Conservation (phyloP, 1,140 invertebrate species). For the Dendroctonus ponderosae region DNA sequence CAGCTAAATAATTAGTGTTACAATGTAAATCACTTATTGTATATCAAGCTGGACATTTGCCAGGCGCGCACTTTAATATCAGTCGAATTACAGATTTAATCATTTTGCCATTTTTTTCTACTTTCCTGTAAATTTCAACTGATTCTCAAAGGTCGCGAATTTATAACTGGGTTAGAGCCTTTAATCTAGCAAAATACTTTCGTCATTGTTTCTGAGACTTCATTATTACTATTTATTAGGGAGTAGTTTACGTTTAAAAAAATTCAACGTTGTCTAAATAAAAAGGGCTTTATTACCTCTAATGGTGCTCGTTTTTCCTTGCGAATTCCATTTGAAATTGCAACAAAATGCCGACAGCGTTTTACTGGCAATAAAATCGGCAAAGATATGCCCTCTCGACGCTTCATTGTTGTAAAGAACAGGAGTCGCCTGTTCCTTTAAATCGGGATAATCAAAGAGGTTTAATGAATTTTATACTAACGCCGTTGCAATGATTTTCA, state of each 20-base stretch:
- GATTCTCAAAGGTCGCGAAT: too few relatives aligned
- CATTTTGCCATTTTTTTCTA: too few relatives aligned
- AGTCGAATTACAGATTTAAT: too few relatives aligned
- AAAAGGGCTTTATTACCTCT: constrained; percentile 19
- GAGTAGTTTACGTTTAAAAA: too few relatives aligned
- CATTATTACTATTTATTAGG: too few relatives aligned
- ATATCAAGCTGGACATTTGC: neutral
- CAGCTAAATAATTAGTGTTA: too few relatives aligned
- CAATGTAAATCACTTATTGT: too few relatives aligned
- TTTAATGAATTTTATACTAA: constrained; percentile 9
- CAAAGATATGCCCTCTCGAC: constrained; percentile 18
- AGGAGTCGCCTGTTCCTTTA: constrained; percentile 6
- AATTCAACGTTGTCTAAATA: constrained; percentile 5
- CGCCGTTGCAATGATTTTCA: neutral
- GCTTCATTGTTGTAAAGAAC: constrained; percentile 11
- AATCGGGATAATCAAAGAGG: constrained; percentile 12
- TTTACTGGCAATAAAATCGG: constrained; percentile 26
- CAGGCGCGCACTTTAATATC: too few relatives aligned
- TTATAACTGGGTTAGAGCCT: too few relatives aligned
- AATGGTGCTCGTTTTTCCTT: constrained; percentile 6
- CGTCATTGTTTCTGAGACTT: too few relatives aligned
- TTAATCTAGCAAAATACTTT: too few relatives aligned
- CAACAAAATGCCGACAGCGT: constrained; percentile 21
- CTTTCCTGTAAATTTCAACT: too few relatives aligned
- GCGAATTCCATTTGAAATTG: constrained; percentile 21